Evolutionary conservation across 2,797 vertebrate species (phyloP).

Genomic region (Chiloscyllium punctatum): DNA sequence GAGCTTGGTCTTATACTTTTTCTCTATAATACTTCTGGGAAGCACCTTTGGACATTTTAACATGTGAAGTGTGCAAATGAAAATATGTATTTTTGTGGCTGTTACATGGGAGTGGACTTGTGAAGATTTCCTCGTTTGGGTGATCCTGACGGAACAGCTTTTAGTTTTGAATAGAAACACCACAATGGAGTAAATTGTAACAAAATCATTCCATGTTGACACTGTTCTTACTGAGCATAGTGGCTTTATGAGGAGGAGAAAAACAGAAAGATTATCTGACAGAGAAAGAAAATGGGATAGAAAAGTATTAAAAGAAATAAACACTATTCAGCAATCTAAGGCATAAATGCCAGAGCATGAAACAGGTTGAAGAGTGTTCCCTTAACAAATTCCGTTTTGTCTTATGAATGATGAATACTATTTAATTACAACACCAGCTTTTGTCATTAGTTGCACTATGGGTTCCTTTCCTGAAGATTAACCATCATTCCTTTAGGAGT

Average conservation of each 20-base stretch:
- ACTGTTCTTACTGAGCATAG: background rate
- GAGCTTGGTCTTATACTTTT: too few species aligned
- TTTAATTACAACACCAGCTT: constrained; percentile 65
- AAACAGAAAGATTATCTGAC: background rate
- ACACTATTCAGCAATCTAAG: background rate
- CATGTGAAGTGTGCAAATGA: too few species aligned
- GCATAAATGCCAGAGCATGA: background rate
- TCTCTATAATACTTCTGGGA: too few species aligned
- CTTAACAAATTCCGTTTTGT: constrained; percentile 25
- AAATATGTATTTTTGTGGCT: too few species aligned
- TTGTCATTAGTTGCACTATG: constrained; percentile 58
- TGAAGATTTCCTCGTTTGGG: background rate
- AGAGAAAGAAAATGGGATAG: background rate
- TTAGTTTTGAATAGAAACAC: background rate
- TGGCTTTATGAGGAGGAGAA: background rate
- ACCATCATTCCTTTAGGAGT: constrained; percentile 61
- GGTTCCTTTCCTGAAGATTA: constrained; percentile 63
- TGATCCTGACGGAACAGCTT: background rate
- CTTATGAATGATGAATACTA: constrained; percentile 55
- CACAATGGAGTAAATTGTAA: background rate
- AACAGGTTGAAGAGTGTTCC: too few species aligned
- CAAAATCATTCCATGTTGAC: background rate
- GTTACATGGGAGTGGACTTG: too few species aligned
- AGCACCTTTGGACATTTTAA: too few species aligned
- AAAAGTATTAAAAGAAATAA: background rate